phyloP scores from a whole-genome alignment of 2,113 vertebrate genomes.

The Lophotis ruficrista region DNA sequence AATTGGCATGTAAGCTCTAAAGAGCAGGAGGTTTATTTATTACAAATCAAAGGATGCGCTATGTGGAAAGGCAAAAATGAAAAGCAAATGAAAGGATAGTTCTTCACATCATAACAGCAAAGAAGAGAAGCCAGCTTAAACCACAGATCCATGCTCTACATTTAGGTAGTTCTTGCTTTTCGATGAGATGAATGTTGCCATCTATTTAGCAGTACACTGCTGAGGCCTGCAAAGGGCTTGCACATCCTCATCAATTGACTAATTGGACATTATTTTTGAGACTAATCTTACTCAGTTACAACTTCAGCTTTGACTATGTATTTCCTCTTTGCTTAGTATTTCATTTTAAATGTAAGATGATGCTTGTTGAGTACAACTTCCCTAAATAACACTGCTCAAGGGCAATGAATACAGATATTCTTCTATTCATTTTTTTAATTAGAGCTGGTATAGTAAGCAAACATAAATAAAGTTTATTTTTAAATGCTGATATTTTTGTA shows the following conservation, averaged over 20 bases:
- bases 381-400: background rate
- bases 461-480: background rate
- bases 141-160: background rate
- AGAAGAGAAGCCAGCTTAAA: background rate
- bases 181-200: background rate
- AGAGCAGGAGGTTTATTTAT: background rate
- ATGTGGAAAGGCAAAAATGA: background rate
- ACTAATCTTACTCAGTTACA: background rate
- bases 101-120: background rate
- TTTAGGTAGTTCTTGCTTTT: background rate
- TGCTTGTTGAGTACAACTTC: background rate
- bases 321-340: background rate
- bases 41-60: background rate
- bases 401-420: background rate
- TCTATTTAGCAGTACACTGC: background rate
- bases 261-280: background rate
- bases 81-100: background rate
- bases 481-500: background rate
- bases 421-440: background rate
- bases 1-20: rapidly evolving
- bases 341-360: background rate
- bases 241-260: background rate
- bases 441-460: background rate
- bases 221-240: background rate
- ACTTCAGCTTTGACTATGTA: background rate